Conservation (phyloP, 2,113 vertebrate species). For the Zapus hudsonius region DNA sequence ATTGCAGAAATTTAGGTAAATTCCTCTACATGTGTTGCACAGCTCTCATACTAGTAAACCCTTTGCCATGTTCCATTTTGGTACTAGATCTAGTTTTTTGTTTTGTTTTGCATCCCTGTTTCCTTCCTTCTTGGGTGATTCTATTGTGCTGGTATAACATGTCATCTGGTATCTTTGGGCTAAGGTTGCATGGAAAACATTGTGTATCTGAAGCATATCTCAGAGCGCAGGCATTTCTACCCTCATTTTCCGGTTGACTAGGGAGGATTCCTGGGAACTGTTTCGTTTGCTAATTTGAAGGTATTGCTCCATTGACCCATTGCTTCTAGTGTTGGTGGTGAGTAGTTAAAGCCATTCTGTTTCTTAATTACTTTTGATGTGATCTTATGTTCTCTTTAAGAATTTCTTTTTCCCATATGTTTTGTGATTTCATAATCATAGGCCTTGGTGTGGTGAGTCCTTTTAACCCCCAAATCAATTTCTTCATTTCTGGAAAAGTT, state of each 20-base stretch:
- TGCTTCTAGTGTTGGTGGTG: background rate
- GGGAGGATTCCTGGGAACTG: background rate
- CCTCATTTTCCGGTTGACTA: background rate
- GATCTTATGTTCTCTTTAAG: background rate
- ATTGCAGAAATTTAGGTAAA: background rate
- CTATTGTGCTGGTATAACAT: background rate
- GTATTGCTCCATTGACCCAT: rapidly evolving
- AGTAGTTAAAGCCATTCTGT: background rate
- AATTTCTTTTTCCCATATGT: background rate
- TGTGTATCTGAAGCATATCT: background rate
- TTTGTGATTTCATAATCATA: background rate
- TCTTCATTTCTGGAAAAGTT: background rate
- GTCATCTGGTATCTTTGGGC: background rate
- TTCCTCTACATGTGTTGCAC: too few relatives aligned
- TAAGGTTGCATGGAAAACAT: background rate
- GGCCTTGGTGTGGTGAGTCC: background rate
- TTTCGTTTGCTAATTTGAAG: background rate
- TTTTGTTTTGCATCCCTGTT: background rate
- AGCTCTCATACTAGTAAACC: too few relatives aligned
- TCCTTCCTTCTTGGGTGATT: background rate
- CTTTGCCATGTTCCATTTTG: background rate
- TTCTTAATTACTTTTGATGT: background rate
- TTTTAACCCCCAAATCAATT: background rate
- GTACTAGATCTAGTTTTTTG: background rate
- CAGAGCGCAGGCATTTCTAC: background rate